These are phyloP conservation scores for Lochmaea crataegi DNA, from an alignment of 2,888 invertebrate genomes.

Conservation along the genomic window DNA sequence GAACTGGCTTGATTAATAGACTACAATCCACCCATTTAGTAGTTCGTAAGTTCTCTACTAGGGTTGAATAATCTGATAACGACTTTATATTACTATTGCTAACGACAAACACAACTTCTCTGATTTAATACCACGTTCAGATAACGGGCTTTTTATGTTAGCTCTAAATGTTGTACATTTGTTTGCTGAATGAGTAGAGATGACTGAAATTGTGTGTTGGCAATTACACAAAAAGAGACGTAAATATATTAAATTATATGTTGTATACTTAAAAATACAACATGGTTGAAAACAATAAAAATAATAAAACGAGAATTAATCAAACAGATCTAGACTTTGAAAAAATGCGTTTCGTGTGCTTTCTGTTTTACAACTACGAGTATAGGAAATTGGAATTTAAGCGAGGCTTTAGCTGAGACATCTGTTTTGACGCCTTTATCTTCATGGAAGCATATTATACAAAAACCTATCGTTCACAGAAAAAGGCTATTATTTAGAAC, in stretches of 20 bases:
- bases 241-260: not conserved
- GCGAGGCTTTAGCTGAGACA: too few relatives aligned
- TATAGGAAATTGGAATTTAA: too few relatives aligned
- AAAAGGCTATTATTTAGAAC: too few relatives aligned
- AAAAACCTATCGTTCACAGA: too few relatives aligned
- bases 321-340: too few relatives aligned
- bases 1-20: constrained; percentile 59
- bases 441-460: too few relatives aligned
- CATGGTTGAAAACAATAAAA: too few relatives aligned
- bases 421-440: too few relatives aligned
- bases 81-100: constrained; percentile 57
- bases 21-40: constrained; percentile 61
- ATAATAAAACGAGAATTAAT: too few relatives aligned
- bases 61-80: constrained; percentile 61
- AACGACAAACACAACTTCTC: constrained; percentile 50
- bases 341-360: too few relatives aligned
- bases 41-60: constrained; percentile 59
- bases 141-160: constrained; percentile 32
- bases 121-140: constrained; percentile 45
- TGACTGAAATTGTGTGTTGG: not conserved
- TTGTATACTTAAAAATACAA: not conserved
- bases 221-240: not conserved
- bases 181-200: constrained; percentile 14
- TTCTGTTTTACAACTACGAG: too few relatives aligned
- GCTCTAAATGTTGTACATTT: constrained; percentile 20